Base-by-base conservation (phyloP, 2,888 invertebrate species). In the Eupithecia inturbata region DNA sequence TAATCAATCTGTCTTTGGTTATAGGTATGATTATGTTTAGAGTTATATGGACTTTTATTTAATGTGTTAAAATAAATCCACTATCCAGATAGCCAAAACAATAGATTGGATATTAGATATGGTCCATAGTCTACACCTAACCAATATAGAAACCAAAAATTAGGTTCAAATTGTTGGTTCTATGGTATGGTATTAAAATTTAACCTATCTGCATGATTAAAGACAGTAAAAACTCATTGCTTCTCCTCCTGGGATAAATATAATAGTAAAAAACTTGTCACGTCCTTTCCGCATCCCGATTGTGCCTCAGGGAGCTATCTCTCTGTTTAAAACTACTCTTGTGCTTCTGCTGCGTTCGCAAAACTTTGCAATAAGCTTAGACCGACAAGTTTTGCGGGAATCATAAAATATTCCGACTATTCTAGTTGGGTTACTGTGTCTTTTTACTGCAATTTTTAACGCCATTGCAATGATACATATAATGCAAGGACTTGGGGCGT, bases 291-390 rank as follows among this genome's bases (percentile, higher is more conserved):
- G 22, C 19, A 36, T 53, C 31, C 9, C 6, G 28, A 73, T 63
- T 28, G 36, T 14, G 26, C 71, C 69, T 39, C 19, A 31, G 66
- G 67, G 70, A 75, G 70, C 45, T 45, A n/a, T 63, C 67, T 67
- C 53, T 67, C 72, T 70, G 72, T 57, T 62, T 57, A 39, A 67
- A 39, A 41, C 19, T 67, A 67, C 49, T 67, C 22, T 31, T 69
- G 64, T 77, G 73, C 75, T 75, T 75, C 33, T 71, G 72, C 71
- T 39, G 63, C 74, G 74, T 75, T 76, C 71, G 67, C 74, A 31
- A 68, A 79, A 80, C 78, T 79, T 79, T 41, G 74, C 78, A 77
- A 79, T 80, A 79, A 78, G 78, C 76, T 78, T 71, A 63, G 53
- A 62, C 77, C 77, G 33, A 70, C 73, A 78, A 77, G 74, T 80